Conservation (phyloP, 2,888 invertebrate species). For the Subacronicta megacephala region DNA sequence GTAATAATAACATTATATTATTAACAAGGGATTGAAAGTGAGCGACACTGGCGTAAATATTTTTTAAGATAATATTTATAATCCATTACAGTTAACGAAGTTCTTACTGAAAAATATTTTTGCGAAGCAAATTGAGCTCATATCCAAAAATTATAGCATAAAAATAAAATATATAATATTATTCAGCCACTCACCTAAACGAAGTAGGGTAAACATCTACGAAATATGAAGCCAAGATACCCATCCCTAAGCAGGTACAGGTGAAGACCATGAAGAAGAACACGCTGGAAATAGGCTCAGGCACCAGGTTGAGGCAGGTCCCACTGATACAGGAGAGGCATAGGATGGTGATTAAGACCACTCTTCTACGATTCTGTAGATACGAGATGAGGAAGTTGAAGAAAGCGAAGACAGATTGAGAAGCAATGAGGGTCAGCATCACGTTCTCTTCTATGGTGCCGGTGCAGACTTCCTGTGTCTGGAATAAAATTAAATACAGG, state of each 20-base stretch:
- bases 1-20: too few species aligned
- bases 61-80: too few species aligned
- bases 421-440: slow-evolving; percentile 91
- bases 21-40: too few species aligned
- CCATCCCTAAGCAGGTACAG: slow-evolving; percentile 83
- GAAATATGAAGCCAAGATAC: slow-evolving; percentile 83
- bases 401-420: slow-evolving; percentile 90
- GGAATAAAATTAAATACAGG: slow-evolving; percentile 53
- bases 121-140: too few species aligned
- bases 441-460: slow-evolving; percentile 89
- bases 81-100: too few species aligned
- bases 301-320: slow-evolving; percentile 75
- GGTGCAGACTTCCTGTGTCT: slow-evolving; percentile 81
- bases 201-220: slow-evolving; percentile 84
- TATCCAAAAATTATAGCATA: too few species aligned
- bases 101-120: too few species aligned
- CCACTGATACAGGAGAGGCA: slow-evolving; percentile 89
- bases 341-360: slow-evolving; percentile 83
- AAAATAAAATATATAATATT: too few species aligned
- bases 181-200: slow-evolving; percentile 68
- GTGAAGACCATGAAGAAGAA: slow-evolving; percentile 81
- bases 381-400: slow-evolving; percentile 89
- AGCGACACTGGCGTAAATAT: too few species aligned
- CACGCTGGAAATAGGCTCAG: slow-evolving; percentile 81
- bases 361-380: slow-evolving; percentile 89